Evolutionary conservation across 2,797 vertebrate species (phyloP), one percentile per base, ranked within the genome.

Genomic region (Babyrousa celebensis): DNA sequence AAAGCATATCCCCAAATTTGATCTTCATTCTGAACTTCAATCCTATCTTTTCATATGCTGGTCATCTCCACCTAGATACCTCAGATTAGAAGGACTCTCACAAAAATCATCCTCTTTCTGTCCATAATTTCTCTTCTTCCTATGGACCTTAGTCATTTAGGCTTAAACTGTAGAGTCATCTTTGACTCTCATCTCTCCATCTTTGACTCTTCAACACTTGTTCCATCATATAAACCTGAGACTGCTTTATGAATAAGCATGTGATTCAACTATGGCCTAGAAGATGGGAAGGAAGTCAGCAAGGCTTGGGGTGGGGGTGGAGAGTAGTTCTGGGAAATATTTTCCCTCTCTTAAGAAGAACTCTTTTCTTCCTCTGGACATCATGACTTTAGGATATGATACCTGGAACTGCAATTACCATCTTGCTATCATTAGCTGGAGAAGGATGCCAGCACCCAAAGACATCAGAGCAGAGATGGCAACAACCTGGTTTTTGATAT

Each of bases 401-500:
- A 32, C 65, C 23, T 43, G 18, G 56, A 63, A 94, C 36, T 36
- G n/a, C 54, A 36, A 56, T 56, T 65, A 52, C 78, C 85, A 60
- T 78, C 48, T 68, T 93, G 48, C 15, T 72, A 6, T 52, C 82
- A 43, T 58, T 84, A 43, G 48, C 60, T 43, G 27, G n/a, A 93
- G n/a, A 78, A 71, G 75, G 48, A 89, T 78, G 25, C 17, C 3
- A 79, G 82, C 60, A 87, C 54, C 36, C 52, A 88, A 74, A 74
- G 32, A 60, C 14, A 84, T 36, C 60, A 89, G 65, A 80, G 54
- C 15, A 84, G 84, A 89, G 40, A 80, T 67, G n/a, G 20, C 56
- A 96, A 79, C 84, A 94, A 86, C 16, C 36, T 94, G 16, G 29
- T 52, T 65, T n/a, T 90, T 54, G 58, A 43, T 43, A 70, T 48